A percentile compares a stretch with the other conserved stretches of the same genome.
Evolutionary conservation across 2,888 invertebrate genomes (phyloP).

Genomic region (Sthenelais limicola): DNA sequence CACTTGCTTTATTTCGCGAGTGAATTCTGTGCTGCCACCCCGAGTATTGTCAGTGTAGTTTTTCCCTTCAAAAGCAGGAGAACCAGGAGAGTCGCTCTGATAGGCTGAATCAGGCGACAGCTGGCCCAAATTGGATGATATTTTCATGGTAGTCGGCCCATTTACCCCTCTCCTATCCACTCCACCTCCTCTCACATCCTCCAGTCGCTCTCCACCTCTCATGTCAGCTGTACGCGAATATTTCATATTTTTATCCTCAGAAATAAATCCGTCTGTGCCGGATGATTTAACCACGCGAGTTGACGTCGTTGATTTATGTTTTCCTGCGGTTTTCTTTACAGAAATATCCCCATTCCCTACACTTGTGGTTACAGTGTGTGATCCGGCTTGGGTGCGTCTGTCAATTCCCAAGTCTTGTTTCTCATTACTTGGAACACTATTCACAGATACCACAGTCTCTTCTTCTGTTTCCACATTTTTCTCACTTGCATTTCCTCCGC

Average conservation of each 20-base stretch:
- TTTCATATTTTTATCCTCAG: too few relatives aligned
- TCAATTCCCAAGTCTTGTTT: too few relatives aligned
- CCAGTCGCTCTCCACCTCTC: constrained; percentile 25
- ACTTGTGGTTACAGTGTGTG: too few relatives aligned
- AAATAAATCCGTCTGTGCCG: too few relatives aligned
- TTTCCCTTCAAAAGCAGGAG: constrained; percentile 16
- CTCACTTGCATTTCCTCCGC: not conserved
- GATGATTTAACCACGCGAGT: too few relatives aligned
- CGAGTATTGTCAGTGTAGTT: not conserved
- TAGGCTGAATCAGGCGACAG: constrained; percentile 40
- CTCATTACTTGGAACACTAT: too few relatives aligned
- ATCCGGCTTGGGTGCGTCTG: too few relatives aligned
- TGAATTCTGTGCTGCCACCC: not conserved
- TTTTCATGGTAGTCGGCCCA: not conserved
- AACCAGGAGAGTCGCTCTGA: constrained; percentile 30
- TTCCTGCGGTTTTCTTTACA: too few relatives aligned
- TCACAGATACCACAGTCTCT: not conserved
- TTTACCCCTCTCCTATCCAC: not conserved
- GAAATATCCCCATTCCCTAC: too few relatives aligned
- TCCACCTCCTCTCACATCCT: not conserved
- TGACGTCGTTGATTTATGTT: too few relatives aligned
- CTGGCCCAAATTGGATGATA: constrained; percentile 1
- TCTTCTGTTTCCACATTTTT: not conserved
- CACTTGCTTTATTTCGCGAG: not conserved
- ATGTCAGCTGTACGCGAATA: too few relatives aligned